These are phyloP conservation scores for Lamellibrachia luymesi DNA, from an alignment of 1,140 invertebrate species.

Conservation along the genomic window DNA sequence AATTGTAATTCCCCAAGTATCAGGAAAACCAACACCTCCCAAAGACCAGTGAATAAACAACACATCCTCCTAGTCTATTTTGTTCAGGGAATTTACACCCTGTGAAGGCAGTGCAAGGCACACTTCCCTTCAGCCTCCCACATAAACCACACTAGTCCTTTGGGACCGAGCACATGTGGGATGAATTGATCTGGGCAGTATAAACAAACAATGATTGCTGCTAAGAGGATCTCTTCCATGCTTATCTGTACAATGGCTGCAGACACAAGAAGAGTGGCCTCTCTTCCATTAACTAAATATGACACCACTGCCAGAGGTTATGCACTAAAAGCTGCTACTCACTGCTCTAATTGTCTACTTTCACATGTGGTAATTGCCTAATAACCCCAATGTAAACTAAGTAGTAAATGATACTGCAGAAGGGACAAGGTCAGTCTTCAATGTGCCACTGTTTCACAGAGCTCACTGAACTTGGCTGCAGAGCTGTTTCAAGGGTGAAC, in stretches of 20 bases:
- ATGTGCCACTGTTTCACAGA: too few relatives aligned
- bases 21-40: background rate
- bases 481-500: too few relatives aligned
- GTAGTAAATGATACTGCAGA: too few relatives aligned
- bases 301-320: background rate
- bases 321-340: background rate
- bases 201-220: background rate
- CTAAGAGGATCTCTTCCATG: background rate
- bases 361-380: background rate
- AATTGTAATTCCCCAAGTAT: background rate
- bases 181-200: background rate
- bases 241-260: background rate
- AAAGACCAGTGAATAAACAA: background rate
- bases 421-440: too few relatives aligned
- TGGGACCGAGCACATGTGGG: background rate
- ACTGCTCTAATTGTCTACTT: background rate
- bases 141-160: background rate
- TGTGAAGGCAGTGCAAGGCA: background rate
- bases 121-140: background rate
- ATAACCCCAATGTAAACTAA: background rate
- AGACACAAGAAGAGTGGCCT: background rate
- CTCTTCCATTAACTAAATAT: background rate
- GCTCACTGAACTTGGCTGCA: too few relatives aligned
- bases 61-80: too few relatives aligned
- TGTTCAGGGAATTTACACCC: background rate